phyloP scores from a whole-genome alignment of 1,140 invertebrate species.

The Bombus turneri region DNA sequence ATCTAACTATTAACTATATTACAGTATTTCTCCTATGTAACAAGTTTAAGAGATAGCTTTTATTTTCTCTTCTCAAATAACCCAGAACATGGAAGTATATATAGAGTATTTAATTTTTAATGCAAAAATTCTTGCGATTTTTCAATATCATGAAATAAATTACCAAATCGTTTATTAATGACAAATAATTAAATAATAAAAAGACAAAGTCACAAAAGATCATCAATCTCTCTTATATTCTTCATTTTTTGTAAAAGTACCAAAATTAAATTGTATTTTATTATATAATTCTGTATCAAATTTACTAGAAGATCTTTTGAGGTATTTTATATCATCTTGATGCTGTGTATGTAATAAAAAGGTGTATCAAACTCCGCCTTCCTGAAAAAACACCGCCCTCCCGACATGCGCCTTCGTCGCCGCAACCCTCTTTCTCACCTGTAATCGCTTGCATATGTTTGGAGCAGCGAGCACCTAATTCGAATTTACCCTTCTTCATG shows the following conservation, averaged over 20 bases:
- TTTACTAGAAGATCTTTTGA: constrained; percentile 18
- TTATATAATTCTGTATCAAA: too few relatives aligned
- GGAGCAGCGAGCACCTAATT: constrained; percentile 32
- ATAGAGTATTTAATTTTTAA: too few relatives aligned
- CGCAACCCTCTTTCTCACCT: constrained; percentile 49
- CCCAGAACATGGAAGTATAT: too few relatives aligned
- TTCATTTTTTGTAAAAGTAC: background rate
- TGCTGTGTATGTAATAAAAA: constrained; percentile 46
- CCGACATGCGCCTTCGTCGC: constrained; percentile 68
- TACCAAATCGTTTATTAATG: too few relatives aligned
- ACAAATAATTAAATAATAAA: too few relatives aligned
- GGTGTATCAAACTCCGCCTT: constrained; percentile 71
- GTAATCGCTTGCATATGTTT: constrained; percentile 51
- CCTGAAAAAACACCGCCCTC: constrained; percentile 58
- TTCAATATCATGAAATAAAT: too few relatives aligned
- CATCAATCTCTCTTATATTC: background rate
- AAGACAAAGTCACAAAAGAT: too few relatives aligned
- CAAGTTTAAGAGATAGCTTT: background rate
- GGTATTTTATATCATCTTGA: constrained; percentile 23
- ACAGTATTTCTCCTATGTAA: background rate
- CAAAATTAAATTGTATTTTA: too few relatives aligned
- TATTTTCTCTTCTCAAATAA: background rate
- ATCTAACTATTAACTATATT: background rate
- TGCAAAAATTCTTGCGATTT: too few relatives aligned
- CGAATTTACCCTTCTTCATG: constrained; percentile 23